Evolutionary conservation across 1,140 invertebrate species (phyloP), one percentile per base, ranked within the genome.

Genomic region (Mylabris phalerata): DNA sequence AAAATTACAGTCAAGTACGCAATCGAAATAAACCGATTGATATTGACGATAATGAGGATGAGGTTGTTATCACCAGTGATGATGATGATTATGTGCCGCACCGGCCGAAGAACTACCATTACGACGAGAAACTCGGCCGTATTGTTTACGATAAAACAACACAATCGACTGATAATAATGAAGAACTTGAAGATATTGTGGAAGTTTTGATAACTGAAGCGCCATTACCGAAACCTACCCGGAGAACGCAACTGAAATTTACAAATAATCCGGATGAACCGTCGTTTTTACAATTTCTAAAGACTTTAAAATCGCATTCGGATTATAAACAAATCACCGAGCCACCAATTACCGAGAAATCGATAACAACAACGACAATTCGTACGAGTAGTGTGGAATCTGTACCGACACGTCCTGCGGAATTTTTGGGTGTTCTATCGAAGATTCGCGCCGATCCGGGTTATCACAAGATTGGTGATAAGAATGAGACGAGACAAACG

Each of bases 71-170:
- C 56, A 58, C 2, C 27, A 42, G 27, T 24, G 48, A 57, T 26
- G 68, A 71, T 32, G 71, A 73, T 45, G 72, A 73, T 48, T 71
- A 74, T 44, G 63, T 71, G 11, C 72, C 72, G 11, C 70, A 71
- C 48, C 56, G 72, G 49, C 65, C 64, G 2, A 69, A 59, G 49
- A 71, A 69, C 61, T 74, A 67, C 59, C 69, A 72, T 50, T 74
- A 71, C 45, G 72, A 74, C 46, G 68, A 68, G 24, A 68, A 71
- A 61, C 67, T 64, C 11, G 62, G 63, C 3, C 63, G 64, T 50
- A 72, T 74, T 38, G 50, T 74, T 46, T 74, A 74, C 57, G 60
- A 68, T 50, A 66, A 64, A 45, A 7, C 32, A 7, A 5, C 32
- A 32, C 32, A 32, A 32, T 9, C 44, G 9, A 42, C 49, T 6